Percentiles rank a stretch among this genome's conserved stretches.
Evolutionary conservation across 2,888 invertebrate species (phyloP).

Genomic region (Beris chalybata): DNA sequence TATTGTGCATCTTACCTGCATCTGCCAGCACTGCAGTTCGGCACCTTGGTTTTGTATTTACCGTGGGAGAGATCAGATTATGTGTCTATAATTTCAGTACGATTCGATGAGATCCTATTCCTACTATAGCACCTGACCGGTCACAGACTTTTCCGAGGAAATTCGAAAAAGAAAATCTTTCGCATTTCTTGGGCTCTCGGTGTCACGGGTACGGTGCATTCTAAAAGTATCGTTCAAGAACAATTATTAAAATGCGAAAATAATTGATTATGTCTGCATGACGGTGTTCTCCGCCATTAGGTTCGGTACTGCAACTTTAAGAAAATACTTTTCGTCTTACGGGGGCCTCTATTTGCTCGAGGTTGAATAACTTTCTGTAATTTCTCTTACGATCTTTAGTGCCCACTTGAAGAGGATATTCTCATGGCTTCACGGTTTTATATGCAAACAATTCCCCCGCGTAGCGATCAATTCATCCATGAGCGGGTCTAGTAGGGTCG

Average conservation of each 20-base stretch:
- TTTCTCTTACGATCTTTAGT: conserved; percentile 31
- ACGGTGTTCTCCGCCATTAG: not conserved
- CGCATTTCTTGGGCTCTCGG: conserved; percentile 3
- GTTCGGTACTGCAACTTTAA: not conserved
- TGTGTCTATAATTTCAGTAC: not conserved
- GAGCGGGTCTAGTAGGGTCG: not conserved
- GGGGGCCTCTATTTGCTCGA: conserved; percentile 22
- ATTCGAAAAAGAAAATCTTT: conserved; percentile 28
- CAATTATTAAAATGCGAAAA: conserved; percentile 36
- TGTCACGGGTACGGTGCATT: conserved; percentile 11
- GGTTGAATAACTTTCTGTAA: conserved; percentile 35
- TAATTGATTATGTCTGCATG: conserved; percentile 36
- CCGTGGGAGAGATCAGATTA: not conserved
- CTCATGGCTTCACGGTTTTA: conserved; percentile 25
- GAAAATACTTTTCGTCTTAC: conserved; percentile 16
- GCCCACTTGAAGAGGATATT: conserved; percentile 18
- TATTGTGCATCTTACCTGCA: not conserved
- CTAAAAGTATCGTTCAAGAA: conserved; percentile 18
- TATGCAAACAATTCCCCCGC: conserved; percentile 35
- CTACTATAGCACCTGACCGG: not conserved
- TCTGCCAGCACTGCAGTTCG: not conserved
- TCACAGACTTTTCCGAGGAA: conserved; percentile 13
- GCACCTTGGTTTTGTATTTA: not conserved
- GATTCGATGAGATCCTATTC: not conserved
- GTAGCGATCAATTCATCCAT: not conserved